phyloP scores from a whole-genome alignment of 2,113 vertebrate species.

The Myotis davidii region DNA sequence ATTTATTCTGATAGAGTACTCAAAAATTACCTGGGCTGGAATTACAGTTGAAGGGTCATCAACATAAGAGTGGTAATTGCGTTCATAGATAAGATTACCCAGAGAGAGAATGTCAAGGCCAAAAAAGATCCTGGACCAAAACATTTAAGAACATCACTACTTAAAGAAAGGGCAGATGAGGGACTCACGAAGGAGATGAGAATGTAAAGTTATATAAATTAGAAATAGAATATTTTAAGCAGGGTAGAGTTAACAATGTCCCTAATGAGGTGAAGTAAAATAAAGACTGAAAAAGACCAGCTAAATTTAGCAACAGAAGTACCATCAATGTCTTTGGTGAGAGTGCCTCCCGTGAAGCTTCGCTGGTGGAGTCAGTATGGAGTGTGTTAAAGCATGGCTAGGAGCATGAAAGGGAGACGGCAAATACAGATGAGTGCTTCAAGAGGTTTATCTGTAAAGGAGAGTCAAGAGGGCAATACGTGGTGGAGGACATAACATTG shows the following conservation, averaged over 20 bases:
- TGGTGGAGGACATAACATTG: neutral
- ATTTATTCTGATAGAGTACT: neutral
- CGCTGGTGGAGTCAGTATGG: neutral
- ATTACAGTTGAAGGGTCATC: slow-evolving; percentile 26
- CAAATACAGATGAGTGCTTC: neutral
- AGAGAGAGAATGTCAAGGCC: neutral
- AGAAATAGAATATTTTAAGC: neutral
- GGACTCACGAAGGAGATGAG: neutral
- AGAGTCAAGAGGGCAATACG: neutral
- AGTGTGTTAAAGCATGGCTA: neutral
- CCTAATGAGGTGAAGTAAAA: neutral
- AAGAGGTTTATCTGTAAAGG: neutral
- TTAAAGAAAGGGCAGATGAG: neutral
- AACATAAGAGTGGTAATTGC: neutral
- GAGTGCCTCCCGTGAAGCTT: neutral
- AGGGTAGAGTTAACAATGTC: neutral
- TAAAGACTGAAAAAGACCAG: neutral
- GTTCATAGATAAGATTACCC: neutral
- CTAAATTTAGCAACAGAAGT: neutral
- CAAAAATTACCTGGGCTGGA: neutral
- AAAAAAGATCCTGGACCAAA: neutral
- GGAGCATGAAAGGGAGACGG: neutral
- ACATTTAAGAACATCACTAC: neutral
- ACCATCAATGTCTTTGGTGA: neutral
- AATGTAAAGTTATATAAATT: neutral